Conservation (phyloP, 2,797 vertebrate genomes). For the Falco concolor region DNA sequence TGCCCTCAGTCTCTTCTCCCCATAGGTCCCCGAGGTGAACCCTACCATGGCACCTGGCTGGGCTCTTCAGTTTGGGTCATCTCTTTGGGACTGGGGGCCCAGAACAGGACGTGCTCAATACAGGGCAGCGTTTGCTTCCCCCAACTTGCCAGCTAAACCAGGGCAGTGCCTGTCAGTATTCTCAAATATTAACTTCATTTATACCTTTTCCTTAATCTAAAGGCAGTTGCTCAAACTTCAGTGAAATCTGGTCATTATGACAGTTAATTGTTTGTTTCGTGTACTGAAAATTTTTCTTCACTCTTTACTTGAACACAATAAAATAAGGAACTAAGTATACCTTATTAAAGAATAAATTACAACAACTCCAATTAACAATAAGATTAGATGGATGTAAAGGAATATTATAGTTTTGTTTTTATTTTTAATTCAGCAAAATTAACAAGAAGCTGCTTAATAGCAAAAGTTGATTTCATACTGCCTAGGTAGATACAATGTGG, state of each 20-base stretch:
- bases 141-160: not conserved
- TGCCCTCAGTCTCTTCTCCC: not conserved
- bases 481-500: not conserved
- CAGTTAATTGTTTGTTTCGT: not conserved
- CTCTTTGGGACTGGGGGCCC: not conserved
- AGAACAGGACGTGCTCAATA: not conserved
- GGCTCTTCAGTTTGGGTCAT: not conserved
- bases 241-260: not conserved
- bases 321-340: not conserved
- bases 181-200: not conserved
- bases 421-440: not conserved
- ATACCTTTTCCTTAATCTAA: not conserved
- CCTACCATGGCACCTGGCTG: not conserved
- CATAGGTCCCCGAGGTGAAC: not conserved
- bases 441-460: not conserved
- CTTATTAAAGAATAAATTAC: not conserved
- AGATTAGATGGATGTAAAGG: not conserved
- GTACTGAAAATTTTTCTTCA: not conserved
- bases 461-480: not conserved
- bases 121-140: accelerated
- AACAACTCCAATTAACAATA: not conserved
- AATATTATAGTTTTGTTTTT: not conserved
- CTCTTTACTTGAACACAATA: not conserved
- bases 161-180: not conserved
- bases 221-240: not conserved